Conservation (phyloP, 2,888 invertebrate genomes). For the Stictocephala bisonia region DNA sequence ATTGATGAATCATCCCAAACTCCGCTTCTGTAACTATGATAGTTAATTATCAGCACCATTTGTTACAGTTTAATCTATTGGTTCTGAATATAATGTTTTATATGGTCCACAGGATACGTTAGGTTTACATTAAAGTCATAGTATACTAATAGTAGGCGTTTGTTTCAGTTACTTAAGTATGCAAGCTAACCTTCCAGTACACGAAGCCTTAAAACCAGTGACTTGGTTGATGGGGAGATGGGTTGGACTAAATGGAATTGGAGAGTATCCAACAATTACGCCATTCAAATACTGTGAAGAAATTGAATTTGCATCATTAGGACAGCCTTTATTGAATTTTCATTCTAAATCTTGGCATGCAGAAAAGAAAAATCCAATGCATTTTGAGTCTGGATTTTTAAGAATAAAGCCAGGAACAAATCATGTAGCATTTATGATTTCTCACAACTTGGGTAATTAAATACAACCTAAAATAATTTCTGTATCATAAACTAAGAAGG, state of each 20-base stretch:
- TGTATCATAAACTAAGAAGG: too few relatives aligned
- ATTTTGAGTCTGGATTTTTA: constrained; percentile 73
- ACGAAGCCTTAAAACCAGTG: constrained; percentile 68
- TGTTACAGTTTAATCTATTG: too few relatives aligned
- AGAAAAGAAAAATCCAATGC: constrained; percentile 69
- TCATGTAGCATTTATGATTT: constrained; percentile 68
- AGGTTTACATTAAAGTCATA: neutral
- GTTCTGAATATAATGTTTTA: too few relatives aligned
- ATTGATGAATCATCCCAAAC: too few relatives aligned
- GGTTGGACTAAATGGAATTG: constrained; percentile 68
- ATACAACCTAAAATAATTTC: too few relatives aligned
- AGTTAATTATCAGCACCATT: too few relatives aligned
- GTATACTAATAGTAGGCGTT: neutral
- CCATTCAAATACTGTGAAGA: constrained; percentile 71
- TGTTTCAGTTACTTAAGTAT: neutral
- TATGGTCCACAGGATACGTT: too few relatives aligned
- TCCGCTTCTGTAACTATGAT: too few relatives aligned
- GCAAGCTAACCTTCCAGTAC: constrained; percentile 28
- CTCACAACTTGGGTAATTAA: constrained; percentile 73
- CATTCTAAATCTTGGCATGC: constrained; percentile 68
- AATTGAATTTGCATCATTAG: constrained; percentile 69
- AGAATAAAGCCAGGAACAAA: constrained; percentile 70
- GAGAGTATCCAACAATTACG: constrained; percentile 70
- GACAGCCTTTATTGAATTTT: constrained; percentile 73
- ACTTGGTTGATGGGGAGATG: constrained; percentile 72